Evolutionary conservation across 2,113 vertebrate species (phyloP), one percentile per base, ranked within the genome.

Genomic region (Cyprinodon brontotheroides): DNA sequence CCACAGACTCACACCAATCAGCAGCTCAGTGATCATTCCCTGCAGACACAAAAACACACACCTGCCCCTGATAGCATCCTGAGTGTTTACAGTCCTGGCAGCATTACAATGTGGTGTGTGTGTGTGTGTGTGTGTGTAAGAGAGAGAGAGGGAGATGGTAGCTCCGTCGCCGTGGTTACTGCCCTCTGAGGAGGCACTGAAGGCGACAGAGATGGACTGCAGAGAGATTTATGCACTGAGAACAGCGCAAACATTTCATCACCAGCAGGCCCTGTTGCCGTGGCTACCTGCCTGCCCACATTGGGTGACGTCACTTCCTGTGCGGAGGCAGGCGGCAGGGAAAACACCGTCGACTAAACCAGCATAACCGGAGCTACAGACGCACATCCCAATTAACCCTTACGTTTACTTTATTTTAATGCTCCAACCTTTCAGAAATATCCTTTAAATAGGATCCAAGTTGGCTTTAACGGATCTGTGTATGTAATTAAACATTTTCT

Each of bases 231-330:
- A 68, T 76, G 73, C 61, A 36, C 64, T 71, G 43, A 4, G 65
- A 65, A 14, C 37, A 65, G 71, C 48, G 53, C 79, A 83, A 89
- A 89, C 84, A 82, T 87, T 77, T 78, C 85, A 89, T 89, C 79
- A 79, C 68, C 78, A 77, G 82, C 72, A 81, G 79, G 63, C 36
- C 81, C 29, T 4, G 79, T 91, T 81, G 81, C 65, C 82, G 69
- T 76, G 84, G 88, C 73, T 72, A 91, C 89, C 69, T 6, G 66
- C 75, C 83, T 79, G 72, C 87, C 85, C 82, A 87, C 87, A 79
- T 65, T 61, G 29, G 43, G 39, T 66, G 74, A 82, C 22, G 36
- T 80, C 82, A 91, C 86, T 87, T 91, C 89, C 89, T 85, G 85
- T 74, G 83, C 29, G 78, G 80, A 87, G 85, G 86, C 76, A 47